phyloP scores from a whole-genome alignment of 2,113 vertebrate genomes.

The Gymnorhina tibicen region DNA sequence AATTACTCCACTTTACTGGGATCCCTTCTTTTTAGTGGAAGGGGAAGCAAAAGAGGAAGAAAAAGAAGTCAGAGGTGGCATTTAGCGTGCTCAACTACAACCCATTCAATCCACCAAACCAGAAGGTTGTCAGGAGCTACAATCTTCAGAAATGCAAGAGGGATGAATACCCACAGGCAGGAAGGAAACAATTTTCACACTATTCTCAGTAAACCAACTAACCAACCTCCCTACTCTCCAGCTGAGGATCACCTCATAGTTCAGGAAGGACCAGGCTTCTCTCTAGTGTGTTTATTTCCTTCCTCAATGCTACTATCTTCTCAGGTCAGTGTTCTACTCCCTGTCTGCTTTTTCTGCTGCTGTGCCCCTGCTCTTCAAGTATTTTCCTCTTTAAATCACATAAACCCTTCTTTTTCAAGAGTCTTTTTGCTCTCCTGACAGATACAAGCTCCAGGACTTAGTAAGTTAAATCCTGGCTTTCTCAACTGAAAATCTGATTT shows the following conservation, averaged over 20 bases:
- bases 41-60: background rate
- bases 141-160: background rate
- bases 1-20: background rate
- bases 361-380: background rate
- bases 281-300: background rate
- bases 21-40: background rate
- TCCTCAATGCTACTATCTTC: background rate
- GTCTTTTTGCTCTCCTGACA: background rate
- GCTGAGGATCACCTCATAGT: background rate
- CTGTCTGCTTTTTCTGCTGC: background rate
- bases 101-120: background rate
- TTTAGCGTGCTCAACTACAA: background rate
- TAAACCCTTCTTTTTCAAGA: background rate
- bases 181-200: background rate
- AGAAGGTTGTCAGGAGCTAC: background rate
- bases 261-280: background rate
- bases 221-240: background rate
- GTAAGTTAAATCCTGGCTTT: conserved; percentile 2
- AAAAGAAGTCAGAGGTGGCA: background rate
- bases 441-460: background rate
- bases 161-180: background rate
- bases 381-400: background rate
- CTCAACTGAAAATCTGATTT: background rate
- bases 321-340: background rate
- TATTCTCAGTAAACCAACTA: background rate